A percentile compares a stretch with the other conserved stretches of the same genome.
Conservation (phyloP, 2,113 vertebrate species). For the Naja naja region DNA sequence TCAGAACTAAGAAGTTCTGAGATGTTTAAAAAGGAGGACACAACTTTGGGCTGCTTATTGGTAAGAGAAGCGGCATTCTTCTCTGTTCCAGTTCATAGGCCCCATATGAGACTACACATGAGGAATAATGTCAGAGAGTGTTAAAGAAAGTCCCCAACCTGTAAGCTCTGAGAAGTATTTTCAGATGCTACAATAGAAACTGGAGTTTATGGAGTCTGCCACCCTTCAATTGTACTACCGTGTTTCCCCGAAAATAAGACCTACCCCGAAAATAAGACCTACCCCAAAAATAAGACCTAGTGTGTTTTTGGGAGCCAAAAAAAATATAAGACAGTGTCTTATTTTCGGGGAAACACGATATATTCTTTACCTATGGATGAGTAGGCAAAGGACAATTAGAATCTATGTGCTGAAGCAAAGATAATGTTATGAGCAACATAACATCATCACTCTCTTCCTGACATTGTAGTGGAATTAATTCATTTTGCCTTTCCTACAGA, state of each 20-base stretch:
- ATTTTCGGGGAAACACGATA: no score
- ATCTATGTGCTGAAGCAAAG: background rate
- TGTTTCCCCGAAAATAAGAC: no score
- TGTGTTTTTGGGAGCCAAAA: no score
- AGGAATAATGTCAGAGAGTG: background rate
- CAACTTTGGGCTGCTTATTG: background rate
- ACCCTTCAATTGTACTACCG: background rate
- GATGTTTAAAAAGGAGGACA: background rate
- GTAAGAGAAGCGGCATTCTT: background rate
- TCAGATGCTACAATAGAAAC: no score
- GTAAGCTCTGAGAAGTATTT: no score
- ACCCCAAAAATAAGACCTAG: no score
- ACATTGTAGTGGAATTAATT: background rate
- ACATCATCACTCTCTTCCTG: background rate
- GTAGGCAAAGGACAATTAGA: background rate
- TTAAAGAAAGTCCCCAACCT: background rate
- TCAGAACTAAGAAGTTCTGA: background rate
- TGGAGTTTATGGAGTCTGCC: background rate
- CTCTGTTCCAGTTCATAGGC: background rate
- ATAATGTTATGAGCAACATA: background rate
- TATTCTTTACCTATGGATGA: background rate
- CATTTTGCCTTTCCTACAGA: background rate
- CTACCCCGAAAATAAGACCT: no score
- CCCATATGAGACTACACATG: background rate
- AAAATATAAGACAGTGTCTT: no score